These are phyloP conservation scores for Brachyhypopomus gauderio DNA, from an alignment of 2,113 vertebrate genomes.

Conservation along the genomic window DNA sequence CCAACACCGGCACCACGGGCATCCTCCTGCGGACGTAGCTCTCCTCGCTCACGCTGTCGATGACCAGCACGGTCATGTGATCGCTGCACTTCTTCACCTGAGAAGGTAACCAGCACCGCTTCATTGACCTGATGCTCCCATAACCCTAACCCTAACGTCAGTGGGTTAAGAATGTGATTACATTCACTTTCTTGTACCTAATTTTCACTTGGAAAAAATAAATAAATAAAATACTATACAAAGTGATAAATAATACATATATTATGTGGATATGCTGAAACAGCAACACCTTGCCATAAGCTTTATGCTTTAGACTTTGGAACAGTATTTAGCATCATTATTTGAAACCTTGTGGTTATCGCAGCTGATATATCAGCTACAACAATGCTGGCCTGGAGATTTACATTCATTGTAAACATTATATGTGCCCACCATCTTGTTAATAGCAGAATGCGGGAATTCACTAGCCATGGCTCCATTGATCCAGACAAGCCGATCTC, in stretches of 20 bases:
- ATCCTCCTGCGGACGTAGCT: slow-evolving; percentile 75
- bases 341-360: not conserved
- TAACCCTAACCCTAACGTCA: too few relatives aligned
- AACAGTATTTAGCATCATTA: too few relatives aligned
- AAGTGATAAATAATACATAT: too few relatives aligned
- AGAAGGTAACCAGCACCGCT: not conserved
- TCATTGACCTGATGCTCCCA: too few relatives aligned
- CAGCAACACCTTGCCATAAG: too few relatives aligned
- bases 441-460: slow-evolving; percentile 71
- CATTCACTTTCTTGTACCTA: too few relatives aligned
- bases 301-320: too few relatives aligned
- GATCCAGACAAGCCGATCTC: slow-evolving; percentile 86
- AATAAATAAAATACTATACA: too few relatives aligned
- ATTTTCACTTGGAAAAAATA: too few relatives aligned
- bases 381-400: not conserved
- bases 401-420: not conserved
- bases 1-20: slow-evolving; percentile 77
- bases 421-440: slow-evolving; percentile 74
- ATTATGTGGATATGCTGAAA: too few relatives aligned
- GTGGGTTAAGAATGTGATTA: too few relatives aligned
- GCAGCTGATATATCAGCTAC: not conserved
- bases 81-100: slow-evolving; percentile 80
- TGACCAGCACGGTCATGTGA: slow-evolving; percentile 83
- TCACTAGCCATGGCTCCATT: slow-evolving; percentile 78
- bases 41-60: slow-evolving; percentile 77